A percentile compares a stretch with the other conserved stretches of the same genome.
phyloP scores from a whole-genome alignment of 2,113 vertebrate species.

The Anser brachyrhynchus region DNA sequence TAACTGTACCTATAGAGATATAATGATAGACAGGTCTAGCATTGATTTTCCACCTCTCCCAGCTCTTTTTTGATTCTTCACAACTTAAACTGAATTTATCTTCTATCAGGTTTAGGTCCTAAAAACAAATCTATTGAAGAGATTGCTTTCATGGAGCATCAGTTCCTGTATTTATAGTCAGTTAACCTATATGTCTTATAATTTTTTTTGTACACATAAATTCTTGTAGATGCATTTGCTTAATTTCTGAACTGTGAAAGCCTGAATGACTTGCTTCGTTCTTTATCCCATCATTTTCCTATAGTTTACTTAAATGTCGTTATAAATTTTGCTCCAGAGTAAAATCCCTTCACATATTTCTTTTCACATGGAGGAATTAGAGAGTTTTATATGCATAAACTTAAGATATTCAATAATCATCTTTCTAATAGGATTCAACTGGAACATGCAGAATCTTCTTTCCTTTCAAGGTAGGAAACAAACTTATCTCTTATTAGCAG shows the following conservation, averaged over 20 bases:
- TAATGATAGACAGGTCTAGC: not conserved
- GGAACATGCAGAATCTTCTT: not conserved
- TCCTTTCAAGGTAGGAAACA: conserved; percentile 35
- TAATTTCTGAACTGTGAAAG: not conserved
- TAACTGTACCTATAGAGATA: not conserved
- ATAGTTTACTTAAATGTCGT: not conserved
- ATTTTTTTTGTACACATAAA: not conserved
- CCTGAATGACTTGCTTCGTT: not conserved
- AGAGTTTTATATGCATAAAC: not conserved
- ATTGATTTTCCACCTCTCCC: not conserved
- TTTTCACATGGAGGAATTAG: not conserved
- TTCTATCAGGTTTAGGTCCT: not conserved
- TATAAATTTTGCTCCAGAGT: not conserved
- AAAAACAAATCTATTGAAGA: not conserved
- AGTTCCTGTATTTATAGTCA: not conserved
- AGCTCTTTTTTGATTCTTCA: not conserved
- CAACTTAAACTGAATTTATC: not conserved
- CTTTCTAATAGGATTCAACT: not conserved
- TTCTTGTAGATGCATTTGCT: not conserved
- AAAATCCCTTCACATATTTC: not conserved
- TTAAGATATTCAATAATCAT: not conserved
- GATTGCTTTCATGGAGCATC: not conserved
- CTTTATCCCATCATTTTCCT: not conserved
- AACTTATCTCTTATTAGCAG: conserved; percentile 33
- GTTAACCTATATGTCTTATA: not conserved